Evolutionary conservation across 2,888 invertebrate genomes (phyloP), one percentile per base, ranked within the genome.

Genomic region (Aethes cnicana): DNA sequence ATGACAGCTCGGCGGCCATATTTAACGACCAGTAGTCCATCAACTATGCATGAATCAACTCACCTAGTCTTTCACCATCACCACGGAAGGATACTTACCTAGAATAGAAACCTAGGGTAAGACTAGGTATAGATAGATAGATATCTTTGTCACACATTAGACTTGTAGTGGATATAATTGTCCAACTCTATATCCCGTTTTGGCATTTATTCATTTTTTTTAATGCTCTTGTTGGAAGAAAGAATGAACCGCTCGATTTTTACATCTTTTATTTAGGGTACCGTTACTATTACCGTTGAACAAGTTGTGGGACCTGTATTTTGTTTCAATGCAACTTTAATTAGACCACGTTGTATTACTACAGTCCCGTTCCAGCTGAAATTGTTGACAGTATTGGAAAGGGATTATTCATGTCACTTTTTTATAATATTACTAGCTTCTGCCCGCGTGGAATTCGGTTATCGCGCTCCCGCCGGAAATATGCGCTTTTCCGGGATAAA

Each of bases 201-300:
- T 16, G 17, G 17, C 5, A 4, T n/a, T 14, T 47, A 37, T 1
- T 26, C 14, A 35, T 36, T 28, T 23, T 28, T 39, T 44, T 14
- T 11, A 25, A n/a, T 23, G 49, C 33, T 47, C 49, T 53, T 56
- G 69, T 74, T 76, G 61, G 72, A 63, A 72, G 74, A 69, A 74
- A 76, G 76, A 73, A 66, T 65, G 66, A 69, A 67, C 61, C 80
- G 79, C 80, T 80, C 82, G 84, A 85, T 74, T 84, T 87, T 86
- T 77, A 73, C 77, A 66, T 65, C 66, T 72, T 62, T 39, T 32
- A 36, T 50, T 50, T 36, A 32, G 47, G 39, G 69, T 74, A 83
- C 87, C 86, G 87, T 88, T 87, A 87, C 70, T 64, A 77, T 79
- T 85, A 86, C 87, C 86, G 87, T 88, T 88, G 76, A 71, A 71